Evolutionary conservation across 1,140 invertebrate genomes (phyloP).

Genomic region (Dermatophagoides farinae): DNA sequence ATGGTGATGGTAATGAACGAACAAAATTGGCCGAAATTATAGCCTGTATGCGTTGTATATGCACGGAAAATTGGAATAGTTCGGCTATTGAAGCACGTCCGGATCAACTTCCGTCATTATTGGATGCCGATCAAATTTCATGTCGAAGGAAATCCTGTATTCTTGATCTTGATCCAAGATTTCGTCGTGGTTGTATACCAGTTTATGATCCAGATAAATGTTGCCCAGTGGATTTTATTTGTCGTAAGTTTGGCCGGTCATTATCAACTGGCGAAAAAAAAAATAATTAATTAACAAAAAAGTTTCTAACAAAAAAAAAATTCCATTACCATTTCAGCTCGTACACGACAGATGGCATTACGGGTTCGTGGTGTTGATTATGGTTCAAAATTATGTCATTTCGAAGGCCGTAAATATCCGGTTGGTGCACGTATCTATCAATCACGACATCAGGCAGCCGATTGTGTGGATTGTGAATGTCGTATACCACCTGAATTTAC

Average conservation of each 20-base stretch:
- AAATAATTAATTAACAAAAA: not conserved
- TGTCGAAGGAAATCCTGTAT: constrained; percentile 15
- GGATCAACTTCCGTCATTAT: not conserved
- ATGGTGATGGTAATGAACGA: not conserved
- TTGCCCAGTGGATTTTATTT: constrained; percentile 20
- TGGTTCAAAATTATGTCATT: constrained; percentile 6
- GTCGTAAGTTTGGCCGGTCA: constrained; percentile 10
- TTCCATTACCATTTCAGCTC: not conserved
- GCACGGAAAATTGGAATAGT: constrained; percentile 16
- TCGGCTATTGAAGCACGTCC: not conserved
- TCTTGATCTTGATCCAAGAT: not conserved
- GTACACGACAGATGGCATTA: not conserved
- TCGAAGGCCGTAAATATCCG: constrained; percentile 5
- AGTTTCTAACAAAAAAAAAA: no score
- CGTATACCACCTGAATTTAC: constrained; percentile 19
- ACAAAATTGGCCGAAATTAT: constrained; percentile 17
- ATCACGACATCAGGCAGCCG: constrained; percentile 3
- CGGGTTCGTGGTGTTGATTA: not conserved
- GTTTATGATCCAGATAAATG: constrained; percentile 19
- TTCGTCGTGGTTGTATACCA: constrained; percentile 16
- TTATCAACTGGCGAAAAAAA: not conserved
- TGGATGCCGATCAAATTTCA: not conserved
- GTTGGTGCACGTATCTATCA: constrained; percentile 1
- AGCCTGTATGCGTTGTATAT: constrained; percentile 16
- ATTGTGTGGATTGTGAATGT: constrained; percentile 19